phyloP scores from a whole-genome alignment of 1,140 invertebrate genomes.

The Brachionus manjavacas region DNA sequence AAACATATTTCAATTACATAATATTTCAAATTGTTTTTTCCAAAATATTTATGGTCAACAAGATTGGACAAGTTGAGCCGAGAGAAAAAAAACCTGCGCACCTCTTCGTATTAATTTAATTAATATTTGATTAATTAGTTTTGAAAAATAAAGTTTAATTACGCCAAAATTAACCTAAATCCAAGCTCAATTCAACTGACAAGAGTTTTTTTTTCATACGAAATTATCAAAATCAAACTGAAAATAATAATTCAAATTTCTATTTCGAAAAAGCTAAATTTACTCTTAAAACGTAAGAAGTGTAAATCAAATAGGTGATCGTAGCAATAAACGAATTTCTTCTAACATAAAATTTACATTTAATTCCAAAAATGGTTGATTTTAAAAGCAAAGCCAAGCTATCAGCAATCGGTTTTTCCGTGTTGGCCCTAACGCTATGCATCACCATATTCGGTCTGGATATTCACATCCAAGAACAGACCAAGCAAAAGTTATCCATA shows the following conservation, averaged over 20 bases:
- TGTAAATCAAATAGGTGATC: neutral
- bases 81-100: neutral
- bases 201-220: neutral
- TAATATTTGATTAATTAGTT: neutral
- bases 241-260: neutral
- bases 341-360: neutral
- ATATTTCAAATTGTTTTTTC: neutral
- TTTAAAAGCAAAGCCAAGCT: neutral
- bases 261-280: neutral
- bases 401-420: neutral
- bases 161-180: neutral
- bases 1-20: neutral
- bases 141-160: slow-evolving; percentile 3
- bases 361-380: neutral
- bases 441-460: neutral
- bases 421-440: neutral
- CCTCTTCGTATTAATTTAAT: neutral
- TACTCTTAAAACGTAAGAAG: neutral
- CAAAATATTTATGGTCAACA: neutral
- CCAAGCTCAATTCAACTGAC: neutral
- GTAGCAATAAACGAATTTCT: neutral
- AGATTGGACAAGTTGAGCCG: neutral
- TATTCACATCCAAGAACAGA: neutral
- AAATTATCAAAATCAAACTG: slow-evolving; percentile 5
- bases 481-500: neutral